These are phyloP conservation scores for Lymantria monacha DNA, from an alignment of 2,888 invertebrate species.

Conservation along the genomic window DNA sequence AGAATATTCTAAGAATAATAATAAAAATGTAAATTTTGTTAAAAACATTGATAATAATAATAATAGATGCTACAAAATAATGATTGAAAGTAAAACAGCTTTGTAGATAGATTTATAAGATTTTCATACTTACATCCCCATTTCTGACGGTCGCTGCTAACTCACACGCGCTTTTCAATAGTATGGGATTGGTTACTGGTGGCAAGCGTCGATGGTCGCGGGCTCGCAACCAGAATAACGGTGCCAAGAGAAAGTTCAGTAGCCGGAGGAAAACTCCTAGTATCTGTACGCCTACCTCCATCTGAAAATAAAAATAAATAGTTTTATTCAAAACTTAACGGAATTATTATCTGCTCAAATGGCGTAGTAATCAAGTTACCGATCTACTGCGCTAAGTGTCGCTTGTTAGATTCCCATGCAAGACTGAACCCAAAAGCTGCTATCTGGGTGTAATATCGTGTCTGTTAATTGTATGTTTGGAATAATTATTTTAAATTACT, in stretches of 20 bases:
- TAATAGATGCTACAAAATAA: too few relatives aligned
- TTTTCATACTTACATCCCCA: slow-evolving; percentile 71
- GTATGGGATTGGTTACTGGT: slow-evolving; percentile 70
- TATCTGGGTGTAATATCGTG: too few relatives aligned
- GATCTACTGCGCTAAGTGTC: not conserved
- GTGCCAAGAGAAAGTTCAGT: slow-evolving; percentile 58
- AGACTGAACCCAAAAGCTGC: too few relatives aligned
- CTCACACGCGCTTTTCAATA: slow-evolving; percentile 80
- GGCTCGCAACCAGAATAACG: slow-evolving; percentile 60
- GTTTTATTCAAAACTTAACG: not conserved
- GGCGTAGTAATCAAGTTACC: not conserved
- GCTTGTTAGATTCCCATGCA: not conserved
- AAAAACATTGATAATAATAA: too few relatives aligned
- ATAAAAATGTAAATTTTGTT: too few relatives aligned
- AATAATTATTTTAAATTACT: too few relatives aligned
- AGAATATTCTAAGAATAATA: too few relatives aligned
- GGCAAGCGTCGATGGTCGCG: slow-evolving; percentile 43
- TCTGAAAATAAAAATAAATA: slow-evolving; percentile 40
- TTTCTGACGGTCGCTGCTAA: slow-evolving; percentile 82
- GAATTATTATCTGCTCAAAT: not conserved
- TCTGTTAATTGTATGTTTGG: too few relatives aligned
- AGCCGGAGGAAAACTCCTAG: slow-evolving; percentile 64
- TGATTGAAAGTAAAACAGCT: too few relatives aligned
- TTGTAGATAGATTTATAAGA: not conserved
- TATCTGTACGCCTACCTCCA: slow-evolving; percentile 72